Percentiles rank a stretch among this genome's conserved stretches.
Evolutionary conservation across 2,797 vertebrate species (phyloP).

Genomic region (Chelon labrosus): DNA sequence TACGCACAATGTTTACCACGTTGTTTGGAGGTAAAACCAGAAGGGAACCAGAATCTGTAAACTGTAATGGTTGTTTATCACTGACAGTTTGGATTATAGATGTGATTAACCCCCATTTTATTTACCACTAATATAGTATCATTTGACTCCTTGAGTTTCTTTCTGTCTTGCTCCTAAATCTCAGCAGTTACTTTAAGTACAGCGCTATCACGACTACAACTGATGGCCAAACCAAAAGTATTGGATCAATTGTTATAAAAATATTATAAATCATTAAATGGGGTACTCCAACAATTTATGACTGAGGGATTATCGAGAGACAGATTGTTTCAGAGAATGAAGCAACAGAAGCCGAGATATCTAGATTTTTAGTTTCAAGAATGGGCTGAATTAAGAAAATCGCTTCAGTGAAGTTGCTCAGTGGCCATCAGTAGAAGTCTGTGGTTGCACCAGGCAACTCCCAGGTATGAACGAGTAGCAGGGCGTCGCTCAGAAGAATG

Average conservation of each 20-base stretch:
- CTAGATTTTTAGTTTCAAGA: background rate
- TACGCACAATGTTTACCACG: background rate
- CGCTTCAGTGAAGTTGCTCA: background rate
- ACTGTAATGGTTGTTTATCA: background rate
- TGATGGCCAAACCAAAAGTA: background rate
- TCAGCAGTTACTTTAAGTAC: background rate
- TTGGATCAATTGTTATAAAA: background rate
- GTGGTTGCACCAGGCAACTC: slow-evolving; percentile 12
- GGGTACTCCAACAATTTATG: no score
- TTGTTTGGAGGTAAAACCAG: background rate
- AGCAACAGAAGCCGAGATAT: background rate
- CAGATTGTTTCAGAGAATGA: background rate
- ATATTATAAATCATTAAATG: background rate
- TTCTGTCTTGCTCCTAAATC: background rate
- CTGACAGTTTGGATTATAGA: background rate
- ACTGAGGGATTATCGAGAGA: background rate
- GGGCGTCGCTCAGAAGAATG: slow-evolving; percentile 37
- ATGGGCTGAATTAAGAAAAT: background rate
- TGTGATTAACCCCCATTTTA: background rate
- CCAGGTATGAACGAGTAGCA: slow-evolving; percentile 49
- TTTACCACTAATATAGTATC: no score
- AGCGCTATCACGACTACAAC: background rate
- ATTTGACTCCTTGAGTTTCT: background rate
- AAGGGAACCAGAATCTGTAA: background rate
- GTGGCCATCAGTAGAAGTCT: slow-evolving; percentile 7